These are phyloP conservation scores for Uromys caudimaculatus DNA, from an alignment of 2,797 vertebrate species.

Conservation along the genomic window DNA sequence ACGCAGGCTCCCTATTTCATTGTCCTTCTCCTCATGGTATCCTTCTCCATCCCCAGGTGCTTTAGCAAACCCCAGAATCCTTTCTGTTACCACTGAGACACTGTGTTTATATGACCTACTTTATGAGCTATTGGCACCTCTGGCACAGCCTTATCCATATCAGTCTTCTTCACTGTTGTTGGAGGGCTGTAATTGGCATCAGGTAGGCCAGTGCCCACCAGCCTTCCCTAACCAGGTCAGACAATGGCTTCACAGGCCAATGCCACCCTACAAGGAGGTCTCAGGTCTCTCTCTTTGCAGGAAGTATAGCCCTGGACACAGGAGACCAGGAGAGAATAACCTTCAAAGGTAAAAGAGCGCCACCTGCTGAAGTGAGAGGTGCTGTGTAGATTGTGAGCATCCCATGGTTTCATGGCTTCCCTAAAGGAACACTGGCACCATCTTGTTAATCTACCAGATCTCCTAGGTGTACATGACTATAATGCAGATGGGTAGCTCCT, in stretches of 20 bases:
- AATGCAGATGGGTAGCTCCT: neutral
- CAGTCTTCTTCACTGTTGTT: conserved; percentile 51
- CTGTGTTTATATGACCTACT: neutral
- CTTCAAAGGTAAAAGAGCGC: conserved; percentile 74
- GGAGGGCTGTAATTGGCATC: conserved; percentile 61
- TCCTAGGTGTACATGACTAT: neutral
- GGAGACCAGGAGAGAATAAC: conserved; percentile 1
- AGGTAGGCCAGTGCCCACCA: conserved; percentile 37
- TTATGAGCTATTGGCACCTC: conserved; percentile 29
- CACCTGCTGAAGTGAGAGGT: conserved; percentile 72
- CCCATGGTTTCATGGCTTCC: neutral
- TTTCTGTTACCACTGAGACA: neutral
- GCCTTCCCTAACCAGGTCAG: conserved; percentile 44
- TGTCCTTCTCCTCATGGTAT: neutral
- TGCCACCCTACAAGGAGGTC: conserved; percentile 12
- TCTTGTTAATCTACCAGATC: neutral
- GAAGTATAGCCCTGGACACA: neutral
- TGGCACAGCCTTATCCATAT: conserved; percentile 32
- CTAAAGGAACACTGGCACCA: neutral
- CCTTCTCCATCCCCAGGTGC: neutral
- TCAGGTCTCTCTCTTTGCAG: conserved; percentile 20
- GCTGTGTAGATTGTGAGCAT: neutral
- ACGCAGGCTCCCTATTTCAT: neutral
- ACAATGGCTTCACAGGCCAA: conserved; percentile 25
- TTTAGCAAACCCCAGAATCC: conserved; percentile 20